Conservation (phyloP, 2,888 invertebrate species). For the Apamea monoglypha region DNA sequence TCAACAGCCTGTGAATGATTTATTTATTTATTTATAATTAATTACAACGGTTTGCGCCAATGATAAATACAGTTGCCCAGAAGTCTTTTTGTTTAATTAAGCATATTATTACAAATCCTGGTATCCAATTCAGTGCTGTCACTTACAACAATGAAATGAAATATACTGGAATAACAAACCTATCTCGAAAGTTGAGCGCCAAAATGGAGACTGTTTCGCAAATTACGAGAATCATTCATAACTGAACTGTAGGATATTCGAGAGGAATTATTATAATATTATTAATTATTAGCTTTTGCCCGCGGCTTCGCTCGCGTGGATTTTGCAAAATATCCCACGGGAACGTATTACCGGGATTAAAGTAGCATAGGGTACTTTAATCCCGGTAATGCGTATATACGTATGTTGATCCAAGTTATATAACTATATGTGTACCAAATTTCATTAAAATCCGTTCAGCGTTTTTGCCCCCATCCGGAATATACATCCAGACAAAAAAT, state of each 20-base stretch:
- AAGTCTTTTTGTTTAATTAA: conserved; percentile 41
- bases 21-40: no score
- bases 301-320: background rate
- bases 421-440: background rate
- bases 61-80: conserved; percentile 25
- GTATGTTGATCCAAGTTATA: background rate
- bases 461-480: background rate
- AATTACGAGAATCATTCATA: conserved; percentile 21
- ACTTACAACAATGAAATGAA: conserved; percentile 52
- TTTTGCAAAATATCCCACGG: background rate
- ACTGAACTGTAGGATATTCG: conserved; percentile 16
- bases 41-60: no score
- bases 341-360: background rate
- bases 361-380: no score
- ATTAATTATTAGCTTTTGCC: background rate
- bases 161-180: conserved; percentile 67
- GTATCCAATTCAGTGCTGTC: conserved; percentile 36
- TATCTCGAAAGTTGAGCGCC: conserved; percentile 59
- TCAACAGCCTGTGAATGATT: conserved; percentile 32
- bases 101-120: conserved; percentile 38
- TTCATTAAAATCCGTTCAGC: background rate
- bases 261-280: conserved; percentile 8
- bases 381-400: no score
- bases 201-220: conserved; percentile 36
- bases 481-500: background rate